These are phyloP conservation scores for Digitonthophagus gazella DNA, from an alignment of 2,888 invertebrate genomes.

Conservation along the genomic window DNA sequence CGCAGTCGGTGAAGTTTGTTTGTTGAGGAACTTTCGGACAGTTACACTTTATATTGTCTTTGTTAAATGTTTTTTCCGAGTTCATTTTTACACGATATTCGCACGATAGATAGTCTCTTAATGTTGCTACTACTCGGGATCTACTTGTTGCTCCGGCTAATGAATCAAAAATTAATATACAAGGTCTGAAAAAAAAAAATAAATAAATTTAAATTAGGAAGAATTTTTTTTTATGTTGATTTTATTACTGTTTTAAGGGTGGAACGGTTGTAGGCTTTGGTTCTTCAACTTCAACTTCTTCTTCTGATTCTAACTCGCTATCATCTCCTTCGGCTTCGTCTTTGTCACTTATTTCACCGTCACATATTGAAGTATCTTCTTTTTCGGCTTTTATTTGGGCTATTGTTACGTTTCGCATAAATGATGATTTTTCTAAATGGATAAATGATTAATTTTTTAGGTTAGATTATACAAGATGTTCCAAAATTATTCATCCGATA, in stretches of 20 bases:
- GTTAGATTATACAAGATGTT: too few species aligned
- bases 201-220: slow-evolving; percentile 31
- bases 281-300: slow-evolving; percentile 50
- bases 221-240: neutral
- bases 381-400: slow-evolving; percentile 55
- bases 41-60: slow-evolving; percentile 81
- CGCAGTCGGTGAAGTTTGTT: slow-evolving; percentile 96
- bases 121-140: slow-evolving; percentile 80
- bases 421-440: slow-evolving; percentile 54
- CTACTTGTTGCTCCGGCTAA: slow-evolving; percentile 74
- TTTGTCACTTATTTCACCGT: slow-evolving; percentile 69
- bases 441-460: too few species aligned
- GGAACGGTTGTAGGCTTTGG: slow-evolving; percentile 29
- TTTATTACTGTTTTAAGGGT: slow-evolving; percentile 14
- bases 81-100: slow-evolving; percentile 75
- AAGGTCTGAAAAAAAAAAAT: slow-evolving; percentile 66
- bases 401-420: slow-evolving; percentile 69
- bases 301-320: slow-evolving; percentile 62
- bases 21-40: slow-evolving; percentile 96
- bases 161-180: slow-evolving; percentile 95
- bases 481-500: too few species aligned
- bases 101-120: slow-evolving; percentile 87
- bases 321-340: slow-evolving; percentile 72
- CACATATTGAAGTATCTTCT: slow-evolving; percentile 60
- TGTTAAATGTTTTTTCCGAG: slow-evolving; percentile 68